phyloP scores from a whole-genome alignment of 1,140 invertebrate species.

The Drosophila ohnishii region DNA sequence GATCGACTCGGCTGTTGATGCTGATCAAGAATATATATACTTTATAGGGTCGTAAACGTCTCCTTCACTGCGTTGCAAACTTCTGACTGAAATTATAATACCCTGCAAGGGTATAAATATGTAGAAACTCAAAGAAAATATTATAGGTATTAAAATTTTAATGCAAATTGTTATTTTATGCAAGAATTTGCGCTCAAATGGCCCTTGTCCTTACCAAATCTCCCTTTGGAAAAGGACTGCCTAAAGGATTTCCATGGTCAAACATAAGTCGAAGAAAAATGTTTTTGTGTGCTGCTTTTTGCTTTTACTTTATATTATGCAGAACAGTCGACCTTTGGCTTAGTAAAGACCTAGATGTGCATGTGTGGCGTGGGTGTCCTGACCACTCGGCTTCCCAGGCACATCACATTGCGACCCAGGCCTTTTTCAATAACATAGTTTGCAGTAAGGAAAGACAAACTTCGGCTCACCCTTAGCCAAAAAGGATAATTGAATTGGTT shows the following conservation, averaged over 20 bases:
- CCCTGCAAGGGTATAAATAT: no score
- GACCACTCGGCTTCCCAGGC: constrained; percentile 26
- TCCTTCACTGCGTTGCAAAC: no score
- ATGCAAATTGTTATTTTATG: constrained; percentile 81
- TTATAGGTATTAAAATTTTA: constrained; percentile 78
- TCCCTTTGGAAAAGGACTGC: constrained; percentile 69
- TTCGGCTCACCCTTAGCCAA: constrained; percentile 11
- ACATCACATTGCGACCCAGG: constrained; percentile 48
- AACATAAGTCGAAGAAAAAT: constrained; percentile 51
- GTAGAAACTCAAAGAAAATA: constrained; percentile 65
- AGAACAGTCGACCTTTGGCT: constrained; percentile 62
- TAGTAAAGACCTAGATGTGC: constrained; percentile 37
- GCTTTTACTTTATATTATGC: constrained; percentile 52
- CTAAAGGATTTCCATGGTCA: constrained; percentile 68
- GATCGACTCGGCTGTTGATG: no score
- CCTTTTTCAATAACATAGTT: constrained; percentile 52
- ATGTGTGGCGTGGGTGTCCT: constrained; percentile 29
- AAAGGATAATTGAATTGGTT: constrained; percentile 70
- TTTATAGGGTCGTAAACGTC: no score
- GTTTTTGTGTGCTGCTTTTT: constrained; percentile 52
- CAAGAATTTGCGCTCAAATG: constrained; percentile 65
- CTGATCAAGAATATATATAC: no score
- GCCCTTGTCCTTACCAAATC: constrained; percentile 53
- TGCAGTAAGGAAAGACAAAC: constrained; percentile 7
- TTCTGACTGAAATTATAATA: no score